A percentile compares a stretch with the other conserved stretches of the same genome.
Evolutionary conservation across 2,113 vertebrate genomes (phyloP).

Genomic region (Galbula dea): DNA sequence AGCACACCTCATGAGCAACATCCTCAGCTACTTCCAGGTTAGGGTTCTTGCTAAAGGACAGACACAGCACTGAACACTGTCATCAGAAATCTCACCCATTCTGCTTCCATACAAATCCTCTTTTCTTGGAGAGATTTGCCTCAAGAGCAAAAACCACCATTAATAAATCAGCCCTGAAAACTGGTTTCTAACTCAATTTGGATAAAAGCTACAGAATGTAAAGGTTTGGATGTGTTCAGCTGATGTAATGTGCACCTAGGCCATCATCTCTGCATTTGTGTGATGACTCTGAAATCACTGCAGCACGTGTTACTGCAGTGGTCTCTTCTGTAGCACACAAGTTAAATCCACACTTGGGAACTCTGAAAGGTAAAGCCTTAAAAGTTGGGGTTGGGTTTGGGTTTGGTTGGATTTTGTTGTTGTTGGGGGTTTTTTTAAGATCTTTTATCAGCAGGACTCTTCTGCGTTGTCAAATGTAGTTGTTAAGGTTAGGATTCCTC

Average conservation of each 20-base stretch:
- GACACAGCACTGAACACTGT: neutral
- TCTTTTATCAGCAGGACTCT: too few relatives aligned
- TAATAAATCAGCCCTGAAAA: neutral
- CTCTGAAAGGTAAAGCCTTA: neutral
- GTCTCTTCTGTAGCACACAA: neutral
- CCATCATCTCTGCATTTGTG: neutral
- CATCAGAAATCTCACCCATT: neutral
- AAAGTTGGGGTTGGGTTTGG: too few relatives aligned
- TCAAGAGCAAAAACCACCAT: neutral
- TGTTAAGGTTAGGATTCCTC: neutral
- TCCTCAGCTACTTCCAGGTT: neutral
- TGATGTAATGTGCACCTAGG: fast-evolving
- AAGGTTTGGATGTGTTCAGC: neutral
- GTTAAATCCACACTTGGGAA: neutral
- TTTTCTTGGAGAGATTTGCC: neutral
- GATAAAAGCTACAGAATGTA: neutral
- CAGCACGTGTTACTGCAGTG: neutral
- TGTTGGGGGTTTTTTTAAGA: too few relatives aligned
- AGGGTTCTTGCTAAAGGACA: neutral
- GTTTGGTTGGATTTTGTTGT: too few relatives aligned
- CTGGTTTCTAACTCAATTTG: fast-evolving
- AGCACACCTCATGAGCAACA: fast-evolving
- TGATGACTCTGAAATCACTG: neutral
- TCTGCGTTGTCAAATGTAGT: neutral
- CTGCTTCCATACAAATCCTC: neutral